Conservation (phyloP, 2,797 vertebrate genomes). For the Enteromius afrohamiltoni region DNA sequence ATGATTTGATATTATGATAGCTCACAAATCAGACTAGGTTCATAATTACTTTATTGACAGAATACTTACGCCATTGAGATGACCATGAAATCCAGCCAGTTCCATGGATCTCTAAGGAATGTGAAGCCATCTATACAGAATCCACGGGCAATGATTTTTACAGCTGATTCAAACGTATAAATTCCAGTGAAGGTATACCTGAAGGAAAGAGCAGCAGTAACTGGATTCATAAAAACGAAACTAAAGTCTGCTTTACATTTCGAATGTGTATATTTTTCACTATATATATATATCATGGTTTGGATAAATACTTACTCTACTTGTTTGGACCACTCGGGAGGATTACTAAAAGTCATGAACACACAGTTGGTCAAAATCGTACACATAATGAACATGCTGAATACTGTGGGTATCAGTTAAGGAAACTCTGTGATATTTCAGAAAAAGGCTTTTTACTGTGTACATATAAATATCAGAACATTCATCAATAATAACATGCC, state of each 20-base stretch:
- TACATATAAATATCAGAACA: neutral
- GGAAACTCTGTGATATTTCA: conserved; percentile 61
- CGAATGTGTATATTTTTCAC: neutral
- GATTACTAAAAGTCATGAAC: conserved; percentile 99
- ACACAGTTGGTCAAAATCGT: conserved; percentile 99
- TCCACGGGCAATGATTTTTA: conserved; percentile 98
- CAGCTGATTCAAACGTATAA: conserved; percentile 98
- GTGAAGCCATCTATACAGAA: conserved; percentile 99
- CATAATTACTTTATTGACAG: neutral
- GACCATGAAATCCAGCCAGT: conserved; percentile 99
- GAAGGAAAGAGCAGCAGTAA: conserved; percentile 58
- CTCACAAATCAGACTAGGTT: conserved; percentile 1
- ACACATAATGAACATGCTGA: conserved; percentile 99
- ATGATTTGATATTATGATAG: neutral
- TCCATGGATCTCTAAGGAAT: conserved; percentile 98
- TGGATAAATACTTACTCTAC: conserved; percentile 92
- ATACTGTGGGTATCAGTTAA: conserved; percentile 86
- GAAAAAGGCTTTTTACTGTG: neutral
- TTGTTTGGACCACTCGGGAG: conserved; percentile 99
- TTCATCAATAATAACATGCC: neutral
- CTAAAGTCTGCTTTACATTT: neutral
- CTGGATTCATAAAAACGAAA: neutral
- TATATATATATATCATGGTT: neutral
- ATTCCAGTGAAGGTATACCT: conserved; percentile 99
- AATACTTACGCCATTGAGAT: conserved; percentile 99